Percentiles rank a stretch among this genome's conserved stretches.
phyloP scores from a whole-genome alignment of 2,797 vertebrate species.

The Alauda arvensis region DNA sequence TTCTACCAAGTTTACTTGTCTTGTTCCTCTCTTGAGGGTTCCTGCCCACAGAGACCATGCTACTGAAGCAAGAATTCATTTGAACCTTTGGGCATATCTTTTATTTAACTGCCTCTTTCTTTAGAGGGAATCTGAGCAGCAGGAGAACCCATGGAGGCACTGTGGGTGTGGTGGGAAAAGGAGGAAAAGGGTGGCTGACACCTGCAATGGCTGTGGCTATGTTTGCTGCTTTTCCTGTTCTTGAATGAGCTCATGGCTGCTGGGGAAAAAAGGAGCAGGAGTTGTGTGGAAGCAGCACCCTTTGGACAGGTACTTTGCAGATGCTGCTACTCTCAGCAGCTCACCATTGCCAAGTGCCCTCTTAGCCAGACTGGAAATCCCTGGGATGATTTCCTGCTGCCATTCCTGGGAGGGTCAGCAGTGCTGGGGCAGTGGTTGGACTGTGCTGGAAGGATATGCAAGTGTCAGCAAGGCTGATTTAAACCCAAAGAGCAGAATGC shows the following conservation, averaged over 20 bases:
- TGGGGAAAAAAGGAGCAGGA: background rate
- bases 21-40: background rate
- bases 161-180: background rate
- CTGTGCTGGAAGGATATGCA: background rate
- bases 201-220: background rate
- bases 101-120: background rate
- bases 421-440: background rate
- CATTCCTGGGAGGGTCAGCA: background rate
- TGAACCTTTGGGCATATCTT: background rate
- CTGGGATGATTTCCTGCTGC: background rate
- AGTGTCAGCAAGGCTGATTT: background rate
- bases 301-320: background rate
- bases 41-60: background rate
- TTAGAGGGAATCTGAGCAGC: background rate
- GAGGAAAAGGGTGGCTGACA: background rate
- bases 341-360: background rate
- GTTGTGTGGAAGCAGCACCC: background rate
- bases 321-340: background rate
- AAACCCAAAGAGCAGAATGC: background rate
- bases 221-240: background rate
- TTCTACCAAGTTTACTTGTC: background rate
- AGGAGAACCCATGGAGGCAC: background rate
- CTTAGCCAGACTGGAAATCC: background rate
- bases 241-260: background rate
- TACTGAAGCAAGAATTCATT: background rate